phyloP scores from a whole-genome alignment of 2,113 vertebrate genomes.

The Terrapene triunguis region DNA sequence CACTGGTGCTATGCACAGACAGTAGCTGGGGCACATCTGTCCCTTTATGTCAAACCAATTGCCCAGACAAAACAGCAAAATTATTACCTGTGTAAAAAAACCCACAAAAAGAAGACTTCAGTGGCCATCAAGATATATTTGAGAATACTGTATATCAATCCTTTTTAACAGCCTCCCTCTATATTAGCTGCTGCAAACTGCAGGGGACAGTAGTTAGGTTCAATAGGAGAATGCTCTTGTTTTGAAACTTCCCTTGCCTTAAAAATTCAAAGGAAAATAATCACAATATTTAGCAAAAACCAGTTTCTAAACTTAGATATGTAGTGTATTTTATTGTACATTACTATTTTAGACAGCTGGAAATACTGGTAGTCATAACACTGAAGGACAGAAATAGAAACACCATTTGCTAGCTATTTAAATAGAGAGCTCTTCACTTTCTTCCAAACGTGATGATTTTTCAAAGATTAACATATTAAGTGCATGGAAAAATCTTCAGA shows the following conservation, averaged over 20 bases:
- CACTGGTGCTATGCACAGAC: neutral
- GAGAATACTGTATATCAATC: neutral
- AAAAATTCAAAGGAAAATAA: neutral
- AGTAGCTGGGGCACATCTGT: neutral
- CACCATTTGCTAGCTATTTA: neutral
- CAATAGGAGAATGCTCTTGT: neutral
- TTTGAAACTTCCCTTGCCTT: neutral
- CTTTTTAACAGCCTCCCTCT: neutral
- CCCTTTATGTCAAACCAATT: neutral
- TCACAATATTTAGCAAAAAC: neutral
- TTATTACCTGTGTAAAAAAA: neutral
- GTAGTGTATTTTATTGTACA: accelerated
- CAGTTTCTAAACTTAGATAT: neutral
- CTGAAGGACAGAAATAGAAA: neutral
- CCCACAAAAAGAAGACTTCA: neutral
- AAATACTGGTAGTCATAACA: neutral
- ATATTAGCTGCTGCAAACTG: neutral
- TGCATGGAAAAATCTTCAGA: neutral
- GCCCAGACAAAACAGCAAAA: neutral
- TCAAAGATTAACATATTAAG: neutral
- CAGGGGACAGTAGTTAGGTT: neutral
- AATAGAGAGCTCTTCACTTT: neutral
- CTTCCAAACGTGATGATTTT: constrained; percentile 18
- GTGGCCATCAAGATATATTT: neutral
- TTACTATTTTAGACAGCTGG: neutral